phyloP scores from a whole-genome alignment of 1,140 invertebrate species.

The Aphelenchoides besseyi region DNA sequence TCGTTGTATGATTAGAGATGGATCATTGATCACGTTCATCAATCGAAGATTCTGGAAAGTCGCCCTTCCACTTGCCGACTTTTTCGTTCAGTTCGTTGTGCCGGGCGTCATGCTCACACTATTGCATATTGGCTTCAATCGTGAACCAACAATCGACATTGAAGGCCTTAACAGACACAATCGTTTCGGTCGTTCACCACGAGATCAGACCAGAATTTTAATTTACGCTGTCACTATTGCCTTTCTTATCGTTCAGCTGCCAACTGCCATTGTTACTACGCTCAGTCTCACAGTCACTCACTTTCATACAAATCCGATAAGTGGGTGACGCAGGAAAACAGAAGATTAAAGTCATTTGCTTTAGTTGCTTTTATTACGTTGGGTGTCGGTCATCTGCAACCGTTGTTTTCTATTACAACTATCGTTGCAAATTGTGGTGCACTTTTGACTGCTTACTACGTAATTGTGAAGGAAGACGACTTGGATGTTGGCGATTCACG shows the following conservation, averaged over 20 bases:
- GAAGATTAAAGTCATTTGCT: conserved; percentile 17
- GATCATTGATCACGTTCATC: conserved; percentile 55
- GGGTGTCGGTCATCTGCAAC: conserved; percentile 52
- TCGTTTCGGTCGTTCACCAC: conserved; percentile 57
- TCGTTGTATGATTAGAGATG: conserved; percentile 57
- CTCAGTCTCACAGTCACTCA: conserved; percentile 61
- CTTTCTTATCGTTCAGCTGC: conserved; percentile 60
- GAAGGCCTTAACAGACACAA: conserved; percentile 54
- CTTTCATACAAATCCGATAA: conserved; percentile 55
- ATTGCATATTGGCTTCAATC: conserved; percentile 58
- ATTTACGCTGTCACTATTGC: conserved; percentile 62
- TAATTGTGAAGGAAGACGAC: conserved; percentile 62
- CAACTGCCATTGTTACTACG: conserved; percentile 55
- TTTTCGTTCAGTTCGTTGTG: conserved; percentile 59
- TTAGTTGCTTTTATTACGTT: conserved; percentile 45
- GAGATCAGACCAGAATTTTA: conserved; percentile 57
- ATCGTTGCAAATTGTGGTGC: conserved; percentile 58
- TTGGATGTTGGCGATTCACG: conserved; percentile 57
- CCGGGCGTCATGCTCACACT: conserved; percentile 55
- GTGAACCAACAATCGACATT: conserved; percentile 57
- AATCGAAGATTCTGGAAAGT: conserved; percentile 58
- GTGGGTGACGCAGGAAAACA: conserved; percentile 29
- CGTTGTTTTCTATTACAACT: conserved; percentile 50
- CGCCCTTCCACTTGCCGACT: conserved; percentile 55
- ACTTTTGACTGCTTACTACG: conserved; percentile 61